Base-by-base conservation (phyloP, 2,113 vertebrate genomes). In the Toxostoma redivivum region DNA sequence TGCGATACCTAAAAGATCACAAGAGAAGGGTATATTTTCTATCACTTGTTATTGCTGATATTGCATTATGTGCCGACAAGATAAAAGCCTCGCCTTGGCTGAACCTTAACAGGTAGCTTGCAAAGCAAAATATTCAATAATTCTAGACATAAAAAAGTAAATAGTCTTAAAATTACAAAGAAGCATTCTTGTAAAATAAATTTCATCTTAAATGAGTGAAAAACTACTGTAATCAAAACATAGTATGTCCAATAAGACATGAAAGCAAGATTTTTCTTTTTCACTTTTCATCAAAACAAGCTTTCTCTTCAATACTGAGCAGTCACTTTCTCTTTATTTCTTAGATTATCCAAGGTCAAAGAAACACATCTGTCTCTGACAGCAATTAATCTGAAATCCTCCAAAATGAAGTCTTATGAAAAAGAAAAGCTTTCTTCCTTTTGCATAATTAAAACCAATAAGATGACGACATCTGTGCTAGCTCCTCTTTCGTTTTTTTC, bases 101-200 rank as follows among this genome's bases (percentile, higher is more conserved):
- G 51, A 91, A 91, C 61, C 96, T 86, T 83, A 96, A 90, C 67
- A 96, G 48, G 51, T 84, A 91, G 54, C 73, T 88, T 91, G 74
- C 81, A 97, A 95, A 90, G 72, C 44, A 82, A 90, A 96, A 86
- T 35, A 66, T 61, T 70, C 88, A 90, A 93, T 45, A 96, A 70
- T 74, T 72, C 5, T n/a, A 94, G 62, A 50, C 28, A 81, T 85
- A 58, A 90, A 81, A 79, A 53, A 64, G 4, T 42, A 95, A 76
- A 76, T 50, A 69, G 37, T 42, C 14, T 80, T 70, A 44, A 92
- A 93, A 90, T 95, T 81, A 88, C 12, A 37, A 92, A 20, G 38
- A 74, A n/a, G 9, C 27, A 24, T 54, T 85, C 33, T 64, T 12
- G 4, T 42, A 86, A 81, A 78, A 42, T 48, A 40, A 74, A 73